phyloP scores from a whole-genome alignment of 2,888 invertebrate species.

The Aporophyla lueneburgensis region DNA sequence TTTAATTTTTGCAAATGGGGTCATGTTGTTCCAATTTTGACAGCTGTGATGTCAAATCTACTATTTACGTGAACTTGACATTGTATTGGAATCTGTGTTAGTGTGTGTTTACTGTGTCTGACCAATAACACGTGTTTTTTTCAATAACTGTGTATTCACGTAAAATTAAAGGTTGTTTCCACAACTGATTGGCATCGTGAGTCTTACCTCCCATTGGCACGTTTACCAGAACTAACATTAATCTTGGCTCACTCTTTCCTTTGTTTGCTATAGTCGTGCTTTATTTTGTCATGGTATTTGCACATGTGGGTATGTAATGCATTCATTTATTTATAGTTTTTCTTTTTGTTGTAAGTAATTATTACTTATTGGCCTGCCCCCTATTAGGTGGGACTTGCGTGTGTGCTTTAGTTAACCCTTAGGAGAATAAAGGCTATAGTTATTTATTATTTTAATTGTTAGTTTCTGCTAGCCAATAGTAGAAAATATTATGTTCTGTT shows the following conservation, averaged over 20 bases:
- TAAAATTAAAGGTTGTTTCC: conserved; percentile 2
- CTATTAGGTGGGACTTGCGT: no score
- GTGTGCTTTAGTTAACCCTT: background rate
- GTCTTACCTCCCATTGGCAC: conserved; percentile 20
- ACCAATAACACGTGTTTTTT: conserved; percentile 1
- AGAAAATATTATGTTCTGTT: background rate
- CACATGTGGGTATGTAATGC: conserved; percentile 11
- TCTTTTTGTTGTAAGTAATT: background rate
- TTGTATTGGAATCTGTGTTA: conserved; percentile 6
- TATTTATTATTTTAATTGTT: conserved; percentile 6
- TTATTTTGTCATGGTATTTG: conserved; percentile 34
- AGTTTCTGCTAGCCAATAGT: background rate
- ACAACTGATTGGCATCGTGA: background rate
- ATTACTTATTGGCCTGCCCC: background rate
- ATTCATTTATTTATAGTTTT: background rate
- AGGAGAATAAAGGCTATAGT: background rate
- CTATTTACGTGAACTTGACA: conserved; percentile 43
- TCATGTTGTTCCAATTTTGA: conserved; percentile 23
- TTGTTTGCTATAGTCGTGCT: conserved; percentile 26
- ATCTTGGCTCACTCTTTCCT: conserved; percentile 16
- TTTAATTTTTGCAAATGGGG: background rate
- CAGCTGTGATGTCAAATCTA: conserved; percentile 36
- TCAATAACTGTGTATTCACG: background rate
- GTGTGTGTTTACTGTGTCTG: conserved; percentile 15
- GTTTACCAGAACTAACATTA: conserved; percentile 6